These are phyloP conservation scores for Phoenoteleia sp. DNA, from an alignment of 2,888 invertebrate species.

Conservation along the genomic window DNA sequence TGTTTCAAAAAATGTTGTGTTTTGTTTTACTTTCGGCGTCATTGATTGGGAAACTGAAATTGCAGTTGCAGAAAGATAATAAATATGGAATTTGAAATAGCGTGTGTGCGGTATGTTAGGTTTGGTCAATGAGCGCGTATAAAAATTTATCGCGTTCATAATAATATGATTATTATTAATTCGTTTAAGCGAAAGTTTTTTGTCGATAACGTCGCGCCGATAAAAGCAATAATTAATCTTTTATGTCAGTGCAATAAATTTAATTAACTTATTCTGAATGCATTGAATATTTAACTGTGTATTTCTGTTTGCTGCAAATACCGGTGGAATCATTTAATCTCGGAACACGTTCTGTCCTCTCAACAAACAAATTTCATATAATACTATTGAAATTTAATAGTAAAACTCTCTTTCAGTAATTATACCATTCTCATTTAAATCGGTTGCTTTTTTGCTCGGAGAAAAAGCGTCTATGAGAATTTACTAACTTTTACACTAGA, in stretches of 20 bases:
- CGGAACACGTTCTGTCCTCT: constrained; percentile 32
- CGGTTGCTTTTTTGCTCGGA: background rate
- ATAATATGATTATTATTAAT: no score
- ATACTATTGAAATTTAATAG: constrained; percentile 15
- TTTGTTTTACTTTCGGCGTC: no score
- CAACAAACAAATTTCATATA: constrained; percentile 28
- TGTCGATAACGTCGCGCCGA: background rate
- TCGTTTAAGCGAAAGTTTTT: no score
- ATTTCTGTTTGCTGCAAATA: constrained; percentile 30
- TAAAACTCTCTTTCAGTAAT: background rate
- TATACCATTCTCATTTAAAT: background rate
- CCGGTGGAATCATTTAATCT: constrained; percentile 38
- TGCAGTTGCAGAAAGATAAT: no score
- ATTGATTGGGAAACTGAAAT: no score
- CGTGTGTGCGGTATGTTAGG: no score
- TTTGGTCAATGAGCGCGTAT: no score
- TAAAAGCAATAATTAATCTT: constrained; percentile 39
- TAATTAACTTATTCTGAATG: constrained; percentile 41
- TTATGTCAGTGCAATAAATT: constrained; percentile 18
- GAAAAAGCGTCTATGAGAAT: no score
- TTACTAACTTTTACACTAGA: no score
- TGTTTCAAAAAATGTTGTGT: no score
- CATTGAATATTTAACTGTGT: constrained; percentile 30
- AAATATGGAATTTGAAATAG: no score
- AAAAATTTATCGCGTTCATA: no score